These are phyloP conservation scores for Elaphurus davidianus DNA, from an alignment of 2,113 vertebrate genomes.

Conservation along the genomic window DNA sequence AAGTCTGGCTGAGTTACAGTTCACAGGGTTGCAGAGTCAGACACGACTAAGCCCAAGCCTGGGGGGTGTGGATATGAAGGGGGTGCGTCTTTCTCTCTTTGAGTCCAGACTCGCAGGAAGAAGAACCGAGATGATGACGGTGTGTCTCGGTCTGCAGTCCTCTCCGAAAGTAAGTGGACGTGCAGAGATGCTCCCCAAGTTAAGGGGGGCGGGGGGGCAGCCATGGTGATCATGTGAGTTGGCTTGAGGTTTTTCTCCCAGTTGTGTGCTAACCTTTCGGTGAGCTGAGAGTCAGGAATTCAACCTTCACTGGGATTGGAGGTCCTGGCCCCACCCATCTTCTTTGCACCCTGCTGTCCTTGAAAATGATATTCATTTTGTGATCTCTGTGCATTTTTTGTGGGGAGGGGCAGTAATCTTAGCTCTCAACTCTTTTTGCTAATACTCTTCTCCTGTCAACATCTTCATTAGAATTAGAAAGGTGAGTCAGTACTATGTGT, in stretches of 20 bases:
- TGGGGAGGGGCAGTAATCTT: not conserved
- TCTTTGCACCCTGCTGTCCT: not conserved
- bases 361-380: not conserved
- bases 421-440: not conserved
- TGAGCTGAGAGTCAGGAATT: not conserved
- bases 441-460: not conserved
- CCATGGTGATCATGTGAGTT: not conserved
- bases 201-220: not conserved
- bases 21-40: not conserved
- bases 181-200: no score
- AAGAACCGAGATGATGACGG: not conserved
- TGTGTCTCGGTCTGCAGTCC: not conserved
- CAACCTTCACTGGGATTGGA: not conserved
- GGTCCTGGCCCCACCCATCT: not conserved
- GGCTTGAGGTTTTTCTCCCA: not conserved
- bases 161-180: not conserved
- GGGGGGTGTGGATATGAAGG: not conserved
- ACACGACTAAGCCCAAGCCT: not conserved
- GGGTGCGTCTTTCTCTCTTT: not conserved
- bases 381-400: not conserved
- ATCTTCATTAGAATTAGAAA: not conserved
- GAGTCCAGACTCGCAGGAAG: not conserved
- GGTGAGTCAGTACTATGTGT: not conserved
- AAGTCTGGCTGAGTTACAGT: not conserved
- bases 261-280: not conserved